Conservation (phyloP, 2,113 vertebrate species). For the Bujurquina vittata region DNA sequence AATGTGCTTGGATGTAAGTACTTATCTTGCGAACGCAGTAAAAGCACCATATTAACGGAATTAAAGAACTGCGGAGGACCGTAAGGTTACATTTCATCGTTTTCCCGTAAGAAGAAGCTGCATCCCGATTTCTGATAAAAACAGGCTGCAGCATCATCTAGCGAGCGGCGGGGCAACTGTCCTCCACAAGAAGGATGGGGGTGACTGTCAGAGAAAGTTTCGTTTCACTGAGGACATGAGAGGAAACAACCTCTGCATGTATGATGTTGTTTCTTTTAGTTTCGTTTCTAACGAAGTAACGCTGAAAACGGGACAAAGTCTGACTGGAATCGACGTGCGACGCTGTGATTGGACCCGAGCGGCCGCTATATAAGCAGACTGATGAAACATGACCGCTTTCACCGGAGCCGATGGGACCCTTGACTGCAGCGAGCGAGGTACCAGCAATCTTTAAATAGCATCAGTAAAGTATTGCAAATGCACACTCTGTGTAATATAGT, state of each 20-base stretch:
- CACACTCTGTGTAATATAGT: background rate
- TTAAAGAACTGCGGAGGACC: background rate
- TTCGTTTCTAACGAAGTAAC: conserved; percentile 5
- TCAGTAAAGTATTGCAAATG: background rate
- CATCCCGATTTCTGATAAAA: background rate
- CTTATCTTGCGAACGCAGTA: background rate
- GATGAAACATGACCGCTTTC: accelerated
- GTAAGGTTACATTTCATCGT: background rate
- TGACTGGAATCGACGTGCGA: accelerated
- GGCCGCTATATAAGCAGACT: background rate
- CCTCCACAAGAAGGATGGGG: no score
- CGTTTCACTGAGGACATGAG: background rate
- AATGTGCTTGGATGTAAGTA: no score
- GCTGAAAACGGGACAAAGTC: background rate
- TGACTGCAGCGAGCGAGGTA: conserved; percentile 21
- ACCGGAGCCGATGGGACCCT: background rate
- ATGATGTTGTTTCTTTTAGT: background rate
- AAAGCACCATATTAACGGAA: background rate
- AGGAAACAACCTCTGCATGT: background rate
- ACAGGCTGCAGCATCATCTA: conserved; percentile 59
- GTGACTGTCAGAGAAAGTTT: background rate
- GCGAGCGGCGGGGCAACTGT: conserved; percentile 60
- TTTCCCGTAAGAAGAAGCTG: background rate
- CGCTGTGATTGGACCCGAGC: background rate
- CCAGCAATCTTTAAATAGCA: background rate